phyloP scores from a whole-genome alignment of 2,888 invertebrate species.

The Drosophila siamana region DNA sequence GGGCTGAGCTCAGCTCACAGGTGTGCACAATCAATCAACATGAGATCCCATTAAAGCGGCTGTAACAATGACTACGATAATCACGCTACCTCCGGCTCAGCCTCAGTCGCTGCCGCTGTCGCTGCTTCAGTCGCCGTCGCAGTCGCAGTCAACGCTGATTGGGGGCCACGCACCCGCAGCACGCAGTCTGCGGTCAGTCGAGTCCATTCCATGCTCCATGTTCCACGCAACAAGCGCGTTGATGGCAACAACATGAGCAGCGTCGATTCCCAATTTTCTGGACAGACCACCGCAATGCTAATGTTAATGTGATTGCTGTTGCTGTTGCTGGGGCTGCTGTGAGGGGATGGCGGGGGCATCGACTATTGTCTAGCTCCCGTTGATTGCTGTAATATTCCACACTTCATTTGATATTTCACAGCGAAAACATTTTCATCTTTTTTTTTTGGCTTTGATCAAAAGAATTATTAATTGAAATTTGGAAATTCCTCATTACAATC shows the following conservation, averaged over 20 bases:
- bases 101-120: not conserved
- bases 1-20: conserved; percentile 58
- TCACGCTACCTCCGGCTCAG: conserved; percentile 35
- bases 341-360: not conserved
- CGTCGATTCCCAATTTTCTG: conserved; percentile 19
- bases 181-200: conserved; percentile 42
- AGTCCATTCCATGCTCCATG: conserved; percentile 7
- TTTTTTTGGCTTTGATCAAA: conserved; percentile 1
- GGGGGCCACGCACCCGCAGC: conserved; percentile 44
- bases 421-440: not conserved
- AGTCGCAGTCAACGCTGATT: conserved; percentile 5
- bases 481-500: not conserved
- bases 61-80: conserved; percentile 75
- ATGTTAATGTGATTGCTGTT: conserved; percentile 1
- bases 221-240: conserved; percentile 28
- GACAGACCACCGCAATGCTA: conserved; percentile 27
- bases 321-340: not conserved
- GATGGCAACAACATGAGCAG: conserved; percentile 27
- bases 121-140: not conserved
- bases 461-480: conserved; percentile 11
- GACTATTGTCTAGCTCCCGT: conserved; percentile 34
- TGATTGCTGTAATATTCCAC: conserved; percentile 76
- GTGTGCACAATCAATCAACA: conserved; percentile 81
- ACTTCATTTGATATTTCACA: conserved; percentile 60
- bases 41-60: conserved; percentile 77